A percentile compares a stretch with the other conserved stretches of the same genome.
These are phyloP conservation scores for Mastomys coucha DNA, from an alignment of 2,113 vertebrate species.

Conservation along the genomic window DNA sequence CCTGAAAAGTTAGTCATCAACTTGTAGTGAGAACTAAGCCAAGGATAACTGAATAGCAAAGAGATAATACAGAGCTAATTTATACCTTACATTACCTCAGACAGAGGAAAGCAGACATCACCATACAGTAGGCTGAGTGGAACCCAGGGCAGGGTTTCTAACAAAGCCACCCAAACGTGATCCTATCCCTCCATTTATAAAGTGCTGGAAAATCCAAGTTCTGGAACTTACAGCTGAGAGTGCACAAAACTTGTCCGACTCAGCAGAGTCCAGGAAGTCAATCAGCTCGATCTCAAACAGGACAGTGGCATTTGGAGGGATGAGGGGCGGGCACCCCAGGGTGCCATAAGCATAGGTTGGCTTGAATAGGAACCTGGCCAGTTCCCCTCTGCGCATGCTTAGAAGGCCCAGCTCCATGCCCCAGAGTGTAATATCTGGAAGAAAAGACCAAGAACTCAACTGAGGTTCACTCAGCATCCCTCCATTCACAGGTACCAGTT, in stretches of 20 bases:
- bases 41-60: neutral
- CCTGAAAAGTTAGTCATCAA: neutral
- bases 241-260: slow-evolving; percentile 90
- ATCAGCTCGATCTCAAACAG: slow-evolving; percentile 94
- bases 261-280: slow-evolving; percentile 92
- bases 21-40: neutral
- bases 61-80: neutral
- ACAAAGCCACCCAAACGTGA: neutral
- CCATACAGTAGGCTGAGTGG: accelerated
- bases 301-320: slow-evolving; percentile 89
- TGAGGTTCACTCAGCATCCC: no score
- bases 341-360: slow-evolving; percentile 92
- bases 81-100: neutral
- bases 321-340: slow-evolving; percentile 92
- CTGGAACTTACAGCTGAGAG: slow-evolving; percentile 88
- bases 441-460: neutral
- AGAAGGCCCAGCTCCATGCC: slow-evolving; percentile 93
- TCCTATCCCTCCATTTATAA: accelerated
- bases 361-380: slow-evolving; percentile 90
- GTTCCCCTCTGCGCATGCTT: slow-evolving; percentile 94
- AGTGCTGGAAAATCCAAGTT: neutral
- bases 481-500: no score
- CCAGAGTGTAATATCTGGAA: slow-evolving; percentile 91
- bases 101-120: no score
- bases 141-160: no score